phyloP scores from a whole-genome alignment of 2,113 vertebrate genomes.

The Eubucco bourcierii region DNA sequence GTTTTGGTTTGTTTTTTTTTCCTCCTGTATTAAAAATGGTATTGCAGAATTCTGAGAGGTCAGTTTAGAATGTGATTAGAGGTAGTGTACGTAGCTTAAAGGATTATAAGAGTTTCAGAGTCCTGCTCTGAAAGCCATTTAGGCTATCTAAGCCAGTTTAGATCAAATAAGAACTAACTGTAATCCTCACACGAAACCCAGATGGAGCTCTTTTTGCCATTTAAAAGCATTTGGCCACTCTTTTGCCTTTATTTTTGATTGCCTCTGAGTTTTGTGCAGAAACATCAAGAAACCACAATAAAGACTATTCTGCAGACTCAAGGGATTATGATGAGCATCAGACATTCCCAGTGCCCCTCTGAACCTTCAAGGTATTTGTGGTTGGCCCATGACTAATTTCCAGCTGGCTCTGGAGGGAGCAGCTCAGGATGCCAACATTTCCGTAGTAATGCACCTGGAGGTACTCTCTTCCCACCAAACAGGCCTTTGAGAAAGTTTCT shows the following conservation, averaged over 20 bases:
- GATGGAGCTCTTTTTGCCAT: neutral
- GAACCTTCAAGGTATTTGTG: neutral
- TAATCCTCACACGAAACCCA: neutral
- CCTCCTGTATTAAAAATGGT: neutral
- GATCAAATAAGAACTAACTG: neutral
- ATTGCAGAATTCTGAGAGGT: neutral
- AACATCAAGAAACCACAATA: neutral
- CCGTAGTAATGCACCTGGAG: neutral
- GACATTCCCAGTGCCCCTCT: neutral
- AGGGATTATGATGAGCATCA: conserved; percentile 1
- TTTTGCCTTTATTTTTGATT: neutral
- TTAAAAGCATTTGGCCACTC: neutral
- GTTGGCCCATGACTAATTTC: neutral
- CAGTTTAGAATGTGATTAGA: neutral
- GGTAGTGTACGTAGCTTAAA: neutral
- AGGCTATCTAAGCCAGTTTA: neutral
- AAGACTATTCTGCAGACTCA: neutral
- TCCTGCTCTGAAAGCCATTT: neutral
- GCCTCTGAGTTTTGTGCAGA: neutral
- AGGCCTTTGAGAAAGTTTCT: neutral
- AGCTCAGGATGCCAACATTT: neutral
- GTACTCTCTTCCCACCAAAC: neutral
- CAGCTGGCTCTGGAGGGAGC: neutral
- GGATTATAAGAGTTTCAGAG: neutral
- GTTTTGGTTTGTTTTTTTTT: neutral